Base-by-base conservation (phyloP, 2,113 vertebrate genomes). In the Arvicanthis niloticus region DNA sequence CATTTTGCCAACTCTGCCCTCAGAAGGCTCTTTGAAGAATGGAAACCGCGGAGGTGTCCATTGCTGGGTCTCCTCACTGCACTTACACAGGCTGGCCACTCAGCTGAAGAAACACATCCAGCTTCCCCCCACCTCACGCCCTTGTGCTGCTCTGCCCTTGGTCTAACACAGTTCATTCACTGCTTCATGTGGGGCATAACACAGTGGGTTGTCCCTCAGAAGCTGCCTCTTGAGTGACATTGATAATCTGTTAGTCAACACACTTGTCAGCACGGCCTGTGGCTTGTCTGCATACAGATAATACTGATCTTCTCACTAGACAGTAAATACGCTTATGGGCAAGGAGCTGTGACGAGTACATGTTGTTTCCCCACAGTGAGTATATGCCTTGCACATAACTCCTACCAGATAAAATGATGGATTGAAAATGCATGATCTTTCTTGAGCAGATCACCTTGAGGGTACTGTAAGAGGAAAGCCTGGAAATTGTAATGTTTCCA, bases 341-440 rank as follows among this genome's bases (percentile, higher is more conserved):
- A 87, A 89, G 88, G 82, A 75, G 42, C 78, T 72, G 56, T 82
- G 96, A 91, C 77, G 88, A 82, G 92, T 42, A 88, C 4, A 60
- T 92, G 84, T 80, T 85, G 40, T 96, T 95, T 93, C 91, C 70
- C 72, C 56, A 42, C 40, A 88, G 34, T 72, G n/a, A 53, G 53
- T 15, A 53, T 91, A 78, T 94, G 26, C 93, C 40, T 92, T 94
- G 22, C 16, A 93, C n/a, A 42, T 90, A 95, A 85, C 56, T 95
- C 34, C 7, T 42, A 86, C n/a, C 67, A 70, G 72, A 95, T 91
- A 95, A 95, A 92, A 78, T 92, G 81, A 78, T 94, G 91, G 91
- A 67, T 88, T 93, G 31, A 88, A 53, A 91, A 70, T 58, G 48
- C 90, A 88, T 70, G 53, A 13, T 95, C 75, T 95, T 82, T 92